phyloP scores from a whole-genome alignment of 2,888 invertebrate genomes.

The Serripes groenlandicus region DNA sequence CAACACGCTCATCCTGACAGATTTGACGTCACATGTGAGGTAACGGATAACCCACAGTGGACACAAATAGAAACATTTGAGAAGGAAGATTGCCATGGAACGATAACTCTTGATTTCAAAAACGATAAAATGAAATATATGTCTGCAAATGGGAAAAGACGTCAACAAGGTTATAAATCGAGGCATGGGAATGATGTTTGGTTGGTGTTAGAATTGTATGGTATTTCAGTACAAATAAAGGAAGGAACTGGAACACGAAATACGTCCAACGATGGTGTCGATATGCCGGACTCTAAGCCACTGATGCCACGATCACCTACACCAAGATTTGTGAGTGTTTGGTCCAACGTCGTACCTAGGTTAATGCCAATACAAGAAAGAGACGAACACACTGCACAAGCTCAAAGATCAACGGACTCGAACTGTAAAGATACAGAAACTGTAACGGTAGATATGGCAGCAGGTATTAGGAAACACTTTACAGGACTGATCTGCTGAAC shows the following conservation, averaged over 20 bases:
- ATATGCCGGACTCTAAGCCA: not conserved
- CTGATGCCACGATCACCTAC: not conserved
- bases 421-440: too few species aligned
- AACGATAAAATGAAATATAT: slow-evolving; percentile 22
- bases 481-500: slow-evolving; percentile 13
- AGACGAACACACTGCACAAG: not conserved
- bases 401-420: too few species aligned
- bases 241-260: not conserved
- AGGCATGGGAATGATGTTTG: slow-evolving; percentile 8
- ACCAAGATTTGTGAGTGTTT: not conserved
- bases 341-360: not conserved
- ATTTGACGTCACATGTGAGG: slow-evolving; percentile 25
- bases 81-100: slow-evolving; percentile 52
- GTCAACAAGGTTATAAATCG: slow-evolving; percentile 10
- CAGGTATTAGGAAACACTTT: slow-evolving; percentile 38
- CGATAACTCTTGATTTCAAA: slow-evolving; percentile 30
- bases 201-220: slow-evolving; percentile 53
- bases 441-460: not conserved
- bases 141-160: slow-evolving; percentile 32
- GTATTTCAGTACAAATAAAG: slow-evolving; percentile 12
- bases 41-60: slow-evolving; percentile 1
- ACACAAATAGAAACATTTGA: slow-evolving; percentile 50
- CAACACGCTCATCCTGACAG: slow-evolving; percentile 9
- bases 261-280: too few species aligned
- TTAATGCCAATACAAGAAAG: not conserved